Conservation (phyloP, 2,113 vertebrate species). For the Oryzias celebensis region DNA sequence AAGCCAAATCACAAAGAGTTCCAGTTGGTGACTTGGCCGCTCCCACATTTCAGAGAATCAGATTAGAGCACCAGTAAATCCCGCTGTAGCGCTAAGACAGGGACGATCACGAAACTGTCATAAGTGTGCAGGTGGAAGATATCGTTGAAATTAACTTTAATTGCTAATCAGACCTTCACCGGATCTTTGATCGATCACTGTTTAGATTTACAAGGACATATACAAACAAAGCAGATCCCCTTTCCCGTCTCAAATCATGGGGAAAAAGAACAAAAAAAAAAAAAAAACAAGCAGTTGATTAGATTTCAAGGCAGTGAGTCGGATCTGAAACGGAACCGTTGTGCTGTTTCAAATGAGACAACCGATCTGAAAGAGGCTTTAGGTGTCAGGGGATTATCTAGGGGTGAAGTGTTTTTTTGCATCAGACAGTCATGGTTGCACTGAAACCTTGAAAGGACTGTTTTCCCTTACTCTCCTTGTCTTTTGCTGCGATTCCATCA, state of each 20-base stretch:
- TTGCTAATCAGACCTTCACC: slow-evolving; percentile 37
- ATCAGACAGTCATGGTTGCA: background rate
- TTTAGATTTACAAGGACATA: slow-evolving; percentile 38
- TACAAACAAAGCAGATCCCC: slow-evolving; percentile 24
- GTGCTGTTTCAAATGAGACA: slow-evolving; percentile 48
- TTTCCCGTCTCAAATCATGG: slow-evolving; percentile 16
- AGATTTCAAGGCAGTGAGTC: slow-evolving; percentile 30
- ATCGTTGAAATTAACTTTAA: slow-evolving; percentile 17
- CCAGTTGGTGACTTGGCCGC: too few species aligned
- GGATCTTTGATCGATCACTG: slow-evolving; percentile 17
- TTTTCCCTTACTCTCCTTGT: background rate
- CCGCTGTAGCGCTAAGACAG: background rate
- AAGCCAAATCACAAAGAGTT: background rate
- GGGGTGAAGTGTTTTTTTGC: background rate
- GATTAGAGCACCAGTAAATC: too few species aligned
- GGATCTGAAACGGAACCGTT: slow-evolving; percentile 29
- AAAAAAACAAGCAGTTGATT: slow-evolving; percentile 32
- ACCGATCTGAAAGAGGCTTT: slow-evolving; percentile 23
- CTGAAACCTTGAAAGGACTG: background rate
- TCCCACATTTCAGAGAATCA: too few species aligned
- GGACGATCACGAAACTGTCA: background rate
- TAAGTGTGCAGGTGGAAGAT: slow-evolving; percentile 31
- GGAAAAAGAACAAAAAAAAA: background rate
- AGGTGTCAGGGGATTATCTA: slow-evolving; percentile 13
- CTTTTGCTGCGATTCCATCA: background rate